Percentiles rank a stretch among this genome's conserved stretches.
phyloP scores from a whole-genome alignment of 2,113 vertebrate species.

The Rhineura floridana region DNA sequence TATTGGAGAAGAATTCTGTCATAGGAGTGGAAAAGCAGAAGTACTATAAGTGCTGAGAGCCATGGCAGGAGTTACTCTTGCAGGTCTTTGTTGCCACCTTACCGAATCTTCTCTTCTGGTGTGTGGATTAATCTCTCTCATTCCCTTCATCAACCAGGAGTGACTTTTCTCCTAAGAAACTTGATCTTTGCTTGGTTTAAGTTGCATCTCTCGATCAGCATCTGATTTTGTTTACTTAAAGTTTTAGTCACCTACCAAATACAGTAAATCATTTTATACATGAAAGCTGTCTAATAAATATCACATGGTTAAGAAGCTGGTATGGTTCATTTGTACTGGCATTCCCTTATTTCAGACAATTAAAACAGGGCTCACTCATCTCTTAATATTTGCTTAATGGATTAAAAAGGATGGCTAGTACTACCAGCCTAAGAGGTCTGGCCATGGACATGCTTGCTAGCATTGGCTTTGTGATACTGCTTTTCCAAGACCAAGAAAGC shows the following conservation, averaged over 20 bases:
- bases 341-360: conserved; percentile 21
- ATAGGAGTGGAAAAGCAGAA: conserved; percentile 4
- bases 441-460: not conserved
- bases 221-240: conserved; percentile 34
- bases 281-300: conserved; percentile 68
- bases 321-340: conserved; percentile 23
- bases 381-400: not conserved
- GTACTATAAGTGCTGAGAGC: conserved; percentile 14
- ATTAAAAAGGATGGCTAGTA: not conserved
- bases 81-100: conserved; percentile 32
- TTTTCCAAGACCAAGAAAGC: not conserved
- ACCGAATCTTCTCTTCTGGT: not conserved
- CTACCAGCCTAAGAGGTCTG: not conserved
- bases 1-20: conserved; percentile 21
- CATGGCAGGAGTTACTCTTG: conserved; percentile 39
- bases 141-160: conserved; percentile 12
- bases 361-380: not conserved
- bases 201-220: conserved; percentile 40
- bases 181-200: conserved; percentile 35
- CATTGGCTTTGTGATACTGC: not conserved
- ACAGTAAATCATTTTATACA: conserved; percentile 56
- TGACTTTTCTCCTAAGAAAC: conserved; percentile 18
- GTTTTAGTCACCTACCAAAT: conserved; percentile 39
- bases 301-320: conserved; percentile 46
- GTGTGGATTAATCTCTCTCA: not conserved